Evolutionary conservation across 2,797 vertebrate genomes (phyloP).

Genomic region (Buphagus erythrorhynchus): DNA sequence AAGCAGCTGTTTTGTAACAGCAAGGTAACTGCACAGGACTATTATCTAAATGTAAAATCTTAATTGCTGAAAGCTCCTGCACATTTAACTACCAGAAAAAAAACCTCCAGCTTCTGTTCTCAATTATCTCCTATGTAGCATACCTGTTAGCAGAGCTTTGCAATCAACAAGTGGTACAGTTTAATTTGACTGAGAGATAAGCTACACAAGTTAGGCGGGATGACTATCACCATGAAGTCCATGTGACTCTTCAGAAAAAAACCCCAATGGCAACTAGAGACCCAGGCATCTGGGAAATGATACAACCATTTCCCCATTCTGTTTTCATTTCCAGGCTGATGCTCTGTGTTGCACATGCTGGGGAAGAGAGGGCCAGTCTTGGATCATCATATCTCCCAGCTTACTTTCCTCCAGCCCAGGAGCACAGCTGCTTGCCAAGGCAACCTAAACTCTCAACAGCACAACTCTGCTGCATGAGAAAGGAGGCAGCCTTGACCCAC

Average conservation of each 20-base stretch:
- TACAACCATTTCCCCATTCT: background rate
- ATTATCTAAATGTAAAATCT: background rate
- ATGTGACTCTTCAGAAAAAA: background rate
- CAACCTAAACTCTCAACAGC: background rate
- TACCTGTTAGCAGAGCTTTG: background rate
- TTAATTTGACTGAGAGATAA: background rate
- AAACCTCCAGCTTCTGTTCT: background rate
- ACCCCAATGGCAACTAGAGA: background rate
- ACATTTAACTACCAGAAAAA: background rate
- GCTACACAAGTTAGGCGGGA: background rate
- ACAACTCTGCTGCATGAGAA: background rate
- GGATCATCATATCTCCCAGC: accelerated
- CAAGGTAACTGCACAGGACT: background rate
- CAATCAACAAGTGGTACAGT: background rate
- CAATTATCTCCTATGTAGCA: background rate
- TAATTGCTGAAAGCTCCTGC: background rate
- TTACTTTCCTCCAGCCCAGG: background rate
- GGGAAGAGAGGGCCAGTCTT: background rate
- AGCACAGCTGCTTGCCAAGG: background rate
- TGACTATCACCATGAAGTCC: background rate
- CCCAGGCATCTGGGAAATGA: background rate
- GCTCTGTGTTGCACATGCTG: background rate
- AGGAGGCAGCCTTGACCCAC: background rate
- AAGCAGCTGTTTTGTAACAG: background rate
- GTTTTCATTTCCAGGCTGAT: background rate